These are phyloP conservation scores for Drosophila ercepeae DNA, from an alignment of 1,140 invertebrate species.

Conservation along the genomic window DNA sequence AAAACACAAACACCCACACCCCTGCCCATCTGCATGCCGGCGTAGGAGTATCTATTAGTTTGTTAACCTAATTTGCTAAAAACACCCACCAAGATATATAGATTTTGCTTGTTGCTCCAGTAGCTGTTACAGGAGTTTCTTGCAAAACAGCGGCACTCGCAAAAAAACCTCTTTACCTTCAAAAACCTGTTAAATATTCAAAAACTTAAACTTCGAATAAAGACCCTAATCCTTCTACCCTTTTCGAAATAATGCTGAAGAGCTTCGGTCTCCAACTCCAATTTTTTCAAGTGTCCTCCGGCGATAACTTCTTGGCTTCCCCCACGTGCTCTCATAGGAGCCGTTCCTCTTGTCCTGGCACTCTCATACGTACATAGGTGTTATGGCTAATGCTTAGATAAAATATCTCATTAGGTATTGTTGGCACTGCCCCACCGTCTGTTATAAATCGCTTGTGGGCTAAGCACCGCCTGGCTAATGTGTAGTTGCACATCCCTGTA, in stretches of 20 bases:
- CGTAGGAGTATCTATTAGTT: constrained; percentile 72
- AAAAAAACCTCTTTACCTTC: no score
- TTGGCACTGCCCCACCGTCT: constrained; percentile 19
- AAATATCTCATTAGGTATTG: constrained; percentile 74
- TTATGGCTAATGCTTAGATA: constrained; percentile 71
- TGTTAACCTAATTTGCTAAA: constrained; percentile 76
- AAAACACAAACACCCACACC: constrained; percentile 2
- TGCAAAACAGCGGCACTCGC: constrained; percentile 1
- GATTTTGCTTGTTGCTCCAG: constrained; percentile 32
- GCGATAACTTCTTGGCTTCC: constrained; percentile 69
- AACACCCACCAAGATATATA: constrained; percentile 36
- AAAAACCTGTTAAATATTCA: background rate
- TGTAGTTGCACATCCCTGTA: constrained; percentile 35
- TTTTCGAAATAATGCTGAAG: no score
- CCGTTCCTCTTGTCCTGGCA: constrained; percentile 15
- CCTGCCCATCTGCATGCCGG: constrained; percentile 17
- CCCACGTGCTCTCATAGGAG: constrained; percentile 12
- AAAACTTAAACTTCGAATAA: no score
- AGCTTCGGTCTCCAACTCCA: background rate
- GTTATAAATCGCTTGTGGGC: constrained; percentile 67
- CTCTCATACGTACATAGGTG: constrained; percentile 44
- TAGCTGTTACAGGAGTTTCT: constrained; percentile 9
- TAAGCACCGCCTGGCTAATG: constrained; percentile 24
- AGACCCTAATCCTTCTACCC: no score
- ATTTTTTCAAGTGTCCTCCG: constrained; percentile 11